Evolutionary conservation across 2,113 vertebrate species (phyloP), one percentile per base, ranked within the genome.

Genomic region (Capreolus pygargus): DNA sequence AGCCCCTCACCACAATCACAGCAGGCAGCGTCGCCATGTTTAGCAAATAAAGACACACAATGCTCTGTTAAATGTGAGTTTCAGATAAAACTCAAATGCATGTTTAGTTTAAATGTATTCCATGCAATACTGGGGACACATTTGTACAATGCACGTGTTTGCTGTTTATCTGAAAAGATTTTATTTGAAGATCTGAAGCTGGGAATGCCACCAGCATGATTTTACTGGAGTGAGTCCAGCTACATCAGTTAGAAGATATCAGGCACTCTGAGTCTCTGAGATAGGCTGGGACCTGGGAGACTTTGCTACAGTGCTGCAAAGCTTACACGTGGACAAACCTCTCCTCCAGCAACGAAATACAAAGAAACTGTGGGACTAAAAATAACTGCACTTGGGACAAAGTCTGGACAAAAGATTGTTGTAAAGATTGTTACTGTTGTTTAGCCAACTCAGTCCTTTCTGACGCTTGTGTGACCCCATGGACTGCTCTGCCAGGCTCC

Each of bases 251-350:
- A n/a, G 55, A 45, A 45, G 55, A 39, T 36, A 15, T 11, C 33
- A 30, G 19, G 16, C 5, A 6, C 8, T 30, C 30, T 1, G 5
- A 5, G 43, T 5, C 16, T 74, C 67, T 39, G 23, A 43, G 36
- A 76, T 6, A 76, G 70, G 39, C 70, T 76, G 21, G 13, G 23
- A 76, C 39, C 70, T 43, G 70, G 23, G 70, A 76, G 12, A 39
- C 39, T 76, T 25, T 76, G 70, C 70, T 43, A 43, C 39, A 27
- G 39, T 43, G 23, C 39, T 7, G 70, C 70, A 76, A 7, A 19
- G 12, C 39, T 25, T 76, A 43, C 6, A 23, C 0, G 0, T 14
- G 70, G 39, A 43, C 12, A 27, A 76, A 43, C 39, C 6, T 27
- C 39, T 76, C 23, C 39, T 27, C 70, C 6, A 76, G 70, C 36